phyloP scores from a whole-genome alignment of 2,797 vertebrate species.

The Anolis apletophallus region DNA sequence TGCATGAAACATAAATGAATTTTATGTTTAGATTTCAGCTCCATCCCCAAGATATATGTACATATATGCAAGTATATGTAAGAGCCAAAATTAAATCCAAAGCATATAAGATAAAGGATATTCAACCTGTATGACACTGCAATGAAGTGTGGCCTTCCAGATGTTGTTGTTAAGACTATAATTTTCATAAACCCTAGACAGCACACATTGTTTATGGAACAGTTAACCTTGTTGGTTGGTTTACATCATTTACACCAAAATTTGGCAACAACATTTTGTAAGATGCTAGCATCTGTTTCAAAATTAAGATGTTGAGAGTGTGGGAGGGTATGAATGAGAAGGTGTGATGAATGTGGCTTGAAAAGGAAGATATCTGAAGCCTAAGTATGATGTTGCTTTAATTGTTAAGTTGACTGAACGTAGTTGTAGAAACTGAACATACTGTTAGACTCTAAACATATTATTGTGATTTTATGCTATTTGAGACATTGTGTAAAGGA shows the following conservation, averaged over 20 bases:
- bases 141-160: no score
- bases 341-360: background rate
- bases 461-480: constrained; percentile 14
- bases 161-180: no score
- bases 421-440: background rate
- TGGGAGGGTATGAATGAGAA: background rate
- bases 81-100: no score
- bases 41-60: no score
- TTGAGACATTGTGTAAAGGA: constrained; percentile 21
- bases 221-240: background rate
- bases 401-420: background rate
- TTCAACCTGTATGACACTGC: no score
- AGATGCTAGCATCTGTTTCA: background rate
- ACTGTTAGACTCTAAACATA: background rate
- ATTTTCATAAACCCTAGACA: no score
- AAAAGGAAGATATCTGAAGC: background rate
- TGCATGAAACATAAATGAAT: no score
- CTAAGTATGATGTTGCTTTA: background rate
- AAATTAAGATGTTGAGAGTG: background rate
- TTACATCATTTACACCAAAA: constrained; percentile 21
- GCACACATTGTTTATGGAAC: constrained; percentile 28
- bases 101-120: no score
- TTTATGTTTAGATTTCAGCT: no score
- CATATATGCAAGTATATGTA: no score
- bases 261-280: constrained; percentile 23